Conservation (phyloP, 2,113 vertebrate genomes). For the Sorex araneus region DNA sequence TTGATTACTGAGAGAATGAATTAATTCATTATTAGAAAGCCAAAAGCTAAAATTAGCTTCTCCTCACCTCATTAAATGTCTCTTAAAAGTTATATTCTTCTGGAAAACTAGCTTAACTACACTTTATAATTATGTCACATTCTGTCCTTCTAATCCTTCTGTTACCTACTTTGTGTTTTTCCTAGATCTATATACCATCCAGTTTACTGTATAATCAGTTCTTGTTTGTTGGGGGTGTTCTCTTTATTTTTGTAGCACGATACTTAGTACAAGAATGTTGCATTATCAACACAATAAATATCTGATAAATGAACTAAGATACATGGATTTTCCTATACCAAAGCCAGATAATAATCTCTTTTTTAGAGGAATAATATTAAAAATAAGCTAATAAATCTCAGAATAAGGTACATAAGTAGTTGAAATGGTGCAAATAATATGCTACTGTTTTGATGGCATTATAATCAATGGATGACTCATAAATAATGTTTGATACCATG, state of each 20-base stretch:
- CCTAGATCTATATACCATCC: not conserved
- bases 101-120: not conserved
- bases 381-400: too few species aligned
- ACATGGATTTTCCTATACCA: too few species aligned
- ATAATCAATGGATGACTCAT: too few species aligned
- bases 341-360: too few species aligned
- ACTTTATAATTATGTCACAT: not conserved
- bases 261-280: not conserved
- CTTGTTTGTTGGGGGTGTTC: not conserved
- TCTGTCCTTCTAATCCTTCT: not conserved
- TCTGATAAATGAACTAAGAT: too few species aligned
- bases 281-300: too few species aligned
- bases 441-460: too few species aligned
- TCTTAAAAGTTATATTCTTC: not conserved
- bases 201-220: not conserved
- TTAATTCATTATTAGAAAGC: not conserved
- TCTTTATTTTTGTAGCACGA: not conserved
- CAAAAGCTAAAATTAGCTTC: not conserved
- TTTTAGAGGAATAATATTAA: too few species aligned
- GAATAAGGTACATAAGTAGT: too few species aligned
- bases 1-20: not conserved
- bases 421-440: too few species aligned
- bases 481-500: too few species aligned
- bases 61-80: not conserved
- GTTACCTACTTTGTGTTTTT: not conserved